Base-by-base conservation (phyloP, 2,113 vertebrate species). In the Apeltes quadracus region DNA sequence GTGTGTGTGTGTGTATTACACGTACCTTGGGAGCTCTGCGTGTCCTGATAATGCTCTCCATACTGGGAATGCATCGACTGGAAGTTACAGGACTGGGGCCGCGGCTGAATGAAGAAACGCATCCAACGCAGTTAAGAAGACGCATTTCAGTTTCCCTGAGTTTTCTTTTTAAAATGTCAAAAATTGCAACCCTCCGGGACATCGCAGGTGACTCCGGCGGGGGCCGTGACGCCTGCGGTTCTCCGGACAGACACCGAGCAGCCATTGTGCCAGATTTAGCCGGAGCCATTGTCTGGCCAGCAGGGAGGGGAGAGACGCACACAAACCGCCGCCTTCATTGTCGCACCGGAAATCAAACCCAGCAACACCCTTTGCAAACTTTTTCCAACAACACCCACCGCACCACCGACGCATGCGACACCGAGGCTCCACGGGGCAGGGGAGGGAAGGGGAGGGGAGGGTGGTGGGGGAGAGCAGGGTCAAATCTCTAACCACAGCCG, bases 61-160 rank as follows among this genome's bases (percentile, higher is more conserved):
- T 96, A 96, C 87, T 96, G 96, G 74, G 96, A 90, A 34, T 97
- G 97, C 93, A 96, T 92, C 7, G 96, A 93, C 79, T 96, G 94
- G 88, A 98, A 87, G 91, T 98, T 97, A 84, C 95, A 97, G 34
- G 96, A 95, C 87, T 95, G 97, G 13, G 97, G 97, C 72, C 97
- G 89, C 7, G 95, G 96, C 97, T 98, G 80, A 73, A 93, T 23
- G 46, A 53, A 81, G 29, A 81, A 29, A 94, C 39, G 86, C 87
- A 78, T 57, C 56, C 0, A 7, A 50, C 43, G 36, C 16, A 69
- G 46, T 68, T 55, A 53, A 22, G 10, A 66, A 29, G 18, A 72
- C 8, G 38, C 18, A 67, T 23, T 43, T 23, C 11, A 38, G 43
- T 38, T 15, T 29, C 18, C 32, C 1, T n/a, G 29, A 5, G 29